Evolutionary conservation across 2,888 invertebrate genomes (phyloP).

Genomic region (Sinopyrophorus schimmeli): DNA sequence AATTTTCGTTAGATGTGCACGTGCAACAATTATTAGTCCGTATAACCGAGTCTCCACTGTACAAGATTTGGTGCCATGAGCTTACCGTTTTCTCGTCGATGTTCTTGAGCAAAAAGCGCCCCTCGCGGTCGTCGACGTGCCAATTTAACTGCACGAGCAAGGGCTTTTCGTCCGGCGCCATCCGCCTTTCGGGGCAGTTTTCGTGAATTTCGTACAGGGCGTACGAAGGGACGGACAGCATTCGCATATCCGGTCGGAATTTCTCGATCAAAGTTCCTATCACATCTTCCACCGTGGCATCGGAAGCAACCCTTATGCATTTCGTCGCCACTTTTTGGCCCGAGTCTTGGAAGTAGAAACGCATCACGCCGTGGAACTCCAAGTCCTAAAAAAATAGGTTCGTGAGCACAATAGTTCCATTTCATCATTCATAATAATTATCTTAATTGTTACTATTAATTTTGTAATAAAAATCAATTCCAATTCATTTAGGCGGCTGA

Average conservation of each 20-base stretch:
- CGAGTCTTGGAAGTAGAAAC: conserved; percentile 99
- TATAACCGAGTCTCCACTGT: too few species aligned
- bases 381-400: conserved; percentile 76
- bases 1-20: too few species aligned
- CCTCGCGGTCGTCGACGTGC: conserved; percentile 98
- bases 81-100: conserved; percentile 80
- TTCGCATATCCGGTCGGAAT: conserved; percentile 99
- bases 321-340: conserved; percentile 99
- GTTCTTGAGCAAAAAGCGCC: conserved; percentile 90
- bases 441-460: background rate
- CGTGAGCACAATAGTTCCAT: too few species aligned
- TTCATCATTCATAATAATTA: too few species aligned
- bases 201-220: conserved; percentile 74
- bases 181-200: conserved; percentile 76
- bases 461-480: too few species aligned
- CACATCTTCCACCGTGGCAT: conserved; percentile 94
- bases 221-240: conserved; percentile 79
- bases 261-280: conserved; percentile 97
- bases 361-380: conserved; percentile 99
- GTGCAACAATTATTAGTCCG: too few species aligned
- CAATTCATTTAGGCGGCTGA: too few species aligned
- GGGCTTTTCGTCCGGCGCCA: conserved; percentile 92
- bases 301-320: conserved; percentile 96
- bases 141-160: conserved; percentile 96
- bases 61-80: too few species aligned